Base-by-base conservation (phyloP, 2,888 invertebrate species). In the Scelioninae gen. 2 region DNA sequence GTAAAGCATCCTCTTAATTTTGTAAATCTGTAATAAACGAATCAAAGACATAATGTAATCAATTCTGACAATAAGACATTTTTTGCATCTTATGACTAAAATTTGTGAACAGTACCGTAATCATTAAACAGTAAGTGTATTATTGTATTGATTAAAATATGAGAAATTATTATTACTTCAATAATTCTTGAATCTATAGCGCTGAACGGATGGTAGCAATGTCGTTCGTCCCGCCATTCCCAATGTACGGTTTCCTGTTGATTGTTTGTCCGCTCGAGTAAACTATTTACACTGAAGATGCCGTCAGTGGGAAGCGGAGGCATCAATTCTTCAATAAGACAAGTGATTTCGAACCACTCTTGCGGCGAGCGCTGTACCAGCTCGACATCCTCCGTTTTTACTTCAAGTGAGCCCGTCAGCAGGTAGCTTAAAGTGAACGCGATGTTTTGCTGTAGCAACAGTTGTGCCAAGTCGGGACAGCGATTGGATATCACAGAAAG, bases 191-290 rank as follows among this genome's bases (percentile, higher is more conserved):
- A 95, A 88, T 98, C 98, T 69, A 96, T 94, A 78, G 93, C 91
- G 39, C 96, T 94, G 87, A 98, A 98, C 4, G 96, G 93, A 84
- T 96, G 96, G 96, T 88, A 96, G 70, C 89, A 87, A 81, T 94
- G 96, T 82, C 96, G 91, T 86, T 98, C 97, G 85, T 98, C 98
- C 58, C 96, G 90, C 98, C 98, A 98, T 86, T 97, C 97, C 98
- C 98, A 98, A 77, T 94, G 92, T 2, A 96, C 94, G 67, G 93
- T 91, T 84, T 95, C 93, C 81, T 91, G 90, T 75, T 86, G 85
- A 82, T 88, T 88, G 83, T 90, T 91, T 37, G 94, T 92, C 35
- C 93, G 89, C 86, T 95, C 94, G 71, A 97, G 89, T 80, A 96
- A 90, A 46, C 92, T 90, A 88, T 98, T 98, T 68, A 98, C 96